A percentile compares a stretch with the other conserved stretches of the same genome.
Evolutionary conservation across 2,888 invertebrate species (phyloP).

Genomic region (Carabus problematicus): DNA sequence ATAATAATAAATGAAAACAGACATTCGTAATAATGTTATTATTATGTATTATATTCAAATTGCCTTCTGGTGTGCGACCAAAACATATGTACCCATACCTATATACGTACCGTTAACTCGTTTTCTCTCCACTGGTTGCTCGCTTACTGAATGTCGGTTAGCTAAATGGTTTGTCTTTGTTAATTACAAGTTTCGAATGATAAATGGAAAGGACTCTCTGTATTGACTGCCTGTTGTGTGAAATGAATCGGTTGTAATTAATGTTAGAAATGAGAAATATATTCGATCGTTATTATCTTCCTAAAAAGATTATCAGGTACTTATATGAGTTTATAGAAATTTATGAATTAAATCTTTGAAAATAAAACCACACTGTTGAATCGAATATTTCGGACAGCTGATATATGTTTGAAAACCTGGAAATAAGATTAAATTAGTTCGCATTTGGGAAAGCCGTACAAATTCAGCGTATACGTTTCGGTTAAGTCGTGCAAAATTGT

Average conservation of each 20-base stretch:
- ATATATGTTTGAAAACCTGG: conserved; percentile 5
- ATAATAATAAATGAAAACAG: conserved; percentile 1
- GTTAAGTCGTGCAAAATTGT: conserved; percentile 3
- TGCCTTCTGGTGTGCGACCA: conserved; percentile 14
- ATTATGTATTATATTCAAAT: conserved; percentile 6
- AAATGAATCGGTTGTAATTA: too few relatives aligned
- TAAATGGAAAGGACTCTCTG: background rate
- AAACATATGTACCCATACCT: too few relatives aligned
- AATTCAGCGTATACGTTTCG: conserved; percentile 7
- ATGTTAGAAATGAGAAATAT: too few relatives aligned
- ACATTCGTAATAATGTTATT: conserved; percentile 25
- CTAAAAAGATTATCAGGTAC: too few relatives aligned
- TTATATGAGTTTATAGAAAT: background rate
- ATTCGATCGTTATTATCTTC: too few relatives aligned
- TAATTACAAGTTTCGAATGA: conserved; percentile 12
- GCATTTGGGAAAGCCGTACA: conserved; percentile 15
- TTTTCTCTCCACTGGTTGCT: background rate
- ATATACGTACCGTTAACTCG: too few relatives aligned
- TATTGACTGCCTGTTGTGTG: too few relatives aligned
- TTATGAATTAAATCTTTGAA: background rate
- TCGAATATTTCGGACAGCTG: background rate
- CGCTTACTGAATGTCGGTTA: conserved; percentile 11
- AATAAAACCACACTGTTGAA: background rate
- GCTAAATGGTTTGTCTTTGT: conserved; percentile 13
- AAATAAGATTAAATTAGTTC: conserved; percentile 17